A percentile compares a stretch with the other conserved stretches of the same genome.
These are phyloP conservation scores for Agrochola litura DNA, from an alignment of 2,888 invertebrate genomes.

Conservation along the genomic window DNA sequence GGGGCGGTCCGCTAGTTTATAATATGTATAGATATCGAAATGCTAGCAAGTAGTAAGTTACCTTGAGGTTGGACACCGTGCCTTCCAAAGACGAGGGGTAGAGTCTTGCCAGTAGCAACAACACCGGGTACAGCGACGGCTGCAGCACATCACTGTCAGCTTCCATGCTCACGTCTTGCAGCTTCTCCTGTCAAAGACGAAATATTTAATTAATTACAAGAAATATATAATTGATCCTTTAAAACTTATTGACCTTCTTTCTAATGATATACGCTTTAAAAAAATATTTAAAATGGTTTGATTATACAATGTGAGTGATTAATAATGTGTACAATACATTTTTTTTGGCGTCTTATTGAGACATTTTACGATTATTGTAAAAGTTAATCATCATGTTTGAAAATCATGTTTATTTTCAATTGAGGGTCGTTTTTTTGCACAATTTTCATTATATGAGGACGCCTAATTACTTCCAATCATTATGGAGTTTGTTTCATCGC, in stretches of 20 bases:
- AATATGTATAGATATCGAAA: not conserved
- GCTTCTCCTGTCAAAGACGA: constrained; percentile 74
- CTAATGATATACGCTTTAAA: not conserved
- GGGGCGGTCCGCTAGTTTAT: not conserved
- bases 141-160: constrained; percentile 79
- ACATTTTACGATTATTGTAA: no score
- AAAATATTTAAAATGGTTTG: no score
- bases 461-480: no score
- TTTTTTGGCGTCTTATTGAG: no score
- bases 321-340: no score
- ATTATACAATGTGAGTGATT: no score
- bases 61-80: constrained; percentile 92
- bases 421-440: no score
- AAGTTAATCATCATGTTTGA: no score
- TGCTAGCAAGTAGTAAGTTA: constrained; percentile 69
- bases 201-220: not conserved
- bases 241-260: not conserved
- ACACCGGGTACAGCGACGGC: constrained; percentile 93
- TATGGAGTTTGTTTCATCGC: no score
- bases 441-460: no score
- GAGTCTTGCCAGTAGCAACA: constrained; percentile 94
- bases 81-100: constrained; percentile 94
- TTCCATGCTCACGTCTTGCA: constrained; percentile 72
- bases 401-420: no score
- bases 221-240: not conserved